Conservation (phyloP, 1,140 invertebrate species). For the Drosophila kurseongensis region DNA sequence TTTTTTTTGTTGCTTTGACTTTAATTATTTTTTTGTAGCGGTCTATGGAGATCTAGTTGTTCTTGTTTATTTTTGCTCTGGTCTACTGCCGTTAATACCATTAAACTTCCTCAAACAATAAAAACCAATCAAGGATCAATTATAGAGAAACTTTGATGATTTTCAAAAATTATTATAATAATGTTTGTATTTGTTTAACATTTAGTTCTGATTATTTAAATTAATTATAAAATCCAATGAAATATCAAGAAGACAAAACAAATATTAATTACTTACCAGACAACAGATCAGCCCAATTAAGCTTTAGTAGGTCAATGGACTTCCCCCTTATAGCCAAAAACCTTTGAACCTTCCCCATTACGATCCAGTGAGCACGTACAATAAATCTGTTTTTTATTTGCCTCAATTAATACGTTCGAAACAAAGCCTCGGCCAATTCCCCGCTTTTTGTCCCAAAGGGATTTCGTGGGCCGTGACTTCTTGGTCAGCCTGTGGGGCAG, state of each 20-base stretch:
- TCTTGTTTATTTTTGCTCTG: slow-evolving; percentile 47
- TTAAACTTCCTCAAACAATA: slow-evolving; percentile 25
- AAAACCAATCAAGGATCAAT: slow-evolving; percentile 16
- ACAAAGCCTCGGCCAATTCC: slow-evolving; percentile 3
- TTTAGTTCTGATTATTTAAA: neutral
- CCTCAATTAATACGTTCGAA: slow-evolving; percentile 53
- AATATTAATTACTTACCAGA: neutral
- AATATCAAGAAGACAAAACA: neutral
- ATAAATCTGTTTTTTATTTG: slow-evolving; percentile 61
- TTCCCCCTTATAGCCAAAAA: neutral
- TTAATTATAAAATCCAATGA: neutral
- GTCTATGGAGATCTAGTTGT: slow-evolving; percentile 14
- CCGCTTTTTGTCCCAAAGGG: slow-evolving; percentile 30
- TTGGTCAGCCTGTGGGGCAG: slow-evolving; percentile 15
- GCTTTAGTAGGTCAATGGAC: slow-evolving; percentile 8
- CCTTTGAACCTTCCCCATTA: neutral
- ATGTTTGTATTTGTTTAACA: no score
- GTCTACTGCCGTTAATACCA: slow-evolving; percentile 51
- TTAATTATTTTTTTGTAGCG: slow-evolving; percentile 9
- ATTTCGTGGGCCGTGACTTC: slow-evolving; percentile 32
- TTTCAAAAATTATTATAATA: no score
- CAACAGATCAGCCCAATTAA: slow-evolving; percentile 12
- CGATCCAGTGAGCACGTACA: slow-evolving; percentile 29
- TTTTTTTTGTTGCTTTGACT: slow-evolving; percentile 52
- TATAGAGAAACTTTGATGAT: no score